Evolutionary conservation across 1,140 invertebrate species (phyloP).

Genomic region (Propsilocerus akamusi): DNA sequence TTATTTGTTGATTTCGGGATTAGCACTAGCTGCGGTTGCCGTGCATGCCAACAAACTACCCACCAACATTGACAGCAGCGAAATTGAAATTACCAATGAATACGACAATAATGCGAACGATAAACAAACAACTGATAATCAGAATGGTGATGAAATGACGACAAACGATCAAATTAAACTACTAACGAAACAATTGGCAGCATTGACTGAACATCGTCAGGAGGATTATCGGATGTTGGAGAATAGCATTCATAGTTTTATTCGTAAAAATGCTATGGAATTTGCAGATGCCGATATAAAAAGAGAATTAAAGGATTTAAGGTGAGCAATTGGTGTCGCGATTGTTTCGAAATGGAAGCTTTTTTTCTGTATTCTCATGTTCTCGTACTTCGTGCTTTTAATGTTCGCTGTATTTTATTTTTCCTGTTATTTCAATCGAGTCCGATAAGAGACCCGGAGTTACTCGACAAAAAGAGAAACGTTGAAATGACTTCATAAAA

Average conservation of each 20-base stretch:
- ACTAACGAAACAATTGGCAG: background rate
- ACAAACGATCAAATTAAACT: background rate
- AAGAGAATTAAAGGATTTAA: slow-evolving; percentile 3
- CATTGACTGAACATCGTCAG: background rate
- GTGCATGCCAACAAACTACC: background rate
- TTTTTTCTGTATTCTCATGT: background rate
- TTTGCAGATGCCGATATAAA: background rate
- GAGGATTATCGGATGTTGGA: background rate
- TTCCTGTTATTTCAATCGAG: too few relatives aligned
- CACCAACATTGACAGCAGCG: background rate
- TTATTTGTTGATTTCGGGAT: background rate
- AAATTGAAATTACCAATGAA: background rate
- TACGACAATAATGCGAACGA: background rate
- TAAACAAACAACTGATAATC: background rate
- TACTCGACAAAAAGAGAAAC: too few relatives aligned
- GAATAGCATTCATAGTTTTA: background rate
- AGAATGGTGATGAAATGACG: background rate
- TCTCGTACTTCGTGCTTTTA: too few relatives aligned
- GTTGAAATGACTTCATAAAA: too few relatives aligned
- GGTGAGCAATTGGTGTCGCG: background rate
- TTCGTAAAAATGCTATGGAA: background rate
- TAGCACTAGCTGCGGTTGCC: background rate
- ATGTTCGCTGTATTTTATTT: too few relatives aligned
- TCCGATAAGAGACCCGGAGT: too few relatives aligned
- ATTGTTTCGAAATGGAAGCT: slow-evolving; percentile 1